Percentiles rank a stretch among this genome's conserved stretches.
Conservation (phyloP, 2,888 invertebrate genomes). For the Chrysina gloriosa region DNA sequence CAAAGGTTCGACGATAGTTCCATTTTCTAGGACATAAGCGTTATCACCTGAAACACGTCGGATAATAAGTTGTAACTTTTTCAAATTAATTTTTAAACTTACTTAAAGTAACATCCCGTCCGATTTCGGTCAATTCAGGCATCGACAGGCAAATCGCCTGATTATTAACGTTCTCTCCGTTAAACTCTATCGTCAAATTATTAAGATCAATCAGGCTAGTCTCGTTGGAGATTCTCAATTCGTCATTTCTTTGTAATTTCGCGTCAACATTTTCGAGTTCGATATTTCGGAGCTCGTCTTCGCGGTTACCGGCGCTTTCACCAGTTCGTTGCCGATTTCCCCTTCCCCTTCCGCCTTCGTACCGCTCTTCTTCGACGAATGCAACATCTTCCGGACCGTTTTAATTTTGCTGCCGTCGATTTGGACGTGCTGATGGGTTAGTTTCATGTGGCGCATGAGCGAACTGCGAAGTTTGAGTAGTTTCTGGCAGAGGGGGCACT, state of each 20-base stretch:
- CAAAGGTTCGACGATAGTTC: conserved; percentile 58
- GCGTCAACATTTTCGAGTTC: neutral
- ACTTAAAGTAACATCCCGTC: conserved; percentile 59
- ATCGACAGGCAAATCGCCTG: conserved; percentile 60
- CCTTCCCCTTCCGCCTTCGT: neutral
- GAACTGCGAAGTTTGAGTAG: conserved; percentile 60
- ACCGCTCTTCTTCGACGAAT: neutral
- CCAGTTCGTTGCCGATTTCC: conserved; percentile 5
- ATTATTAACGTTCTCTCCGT: conserved; percentile 48
- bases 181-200: conserved; percentile 55
- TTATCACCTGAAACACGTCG: conserved; percentile 56
- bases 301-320: neutral
- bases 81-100: conserved; percentile 45
- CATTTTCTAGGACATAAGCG: conserved; percentile 59
- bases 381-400: conserved; percentile 1
- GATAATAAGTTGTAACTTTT: neutral
- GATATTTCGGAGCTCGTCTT: neutral
- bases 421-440: conserved; percentile 53
- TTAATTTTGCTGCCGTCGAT: conserved; percentile 40
- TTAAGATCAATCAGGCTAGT: conserved; percentile 48
- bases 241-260: neutral
- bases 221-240: neutral
- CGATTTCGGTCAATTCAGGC: conserved; percentile 60
- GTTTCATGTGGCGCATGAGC: conserved; percentile 58
- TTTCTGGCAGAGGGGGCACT: conserved; percentile 59